Evolutionary conservation across 2,888 invertebrate genomes (phyloP).

Genomic region (Cephus pygmeus): DNA sequence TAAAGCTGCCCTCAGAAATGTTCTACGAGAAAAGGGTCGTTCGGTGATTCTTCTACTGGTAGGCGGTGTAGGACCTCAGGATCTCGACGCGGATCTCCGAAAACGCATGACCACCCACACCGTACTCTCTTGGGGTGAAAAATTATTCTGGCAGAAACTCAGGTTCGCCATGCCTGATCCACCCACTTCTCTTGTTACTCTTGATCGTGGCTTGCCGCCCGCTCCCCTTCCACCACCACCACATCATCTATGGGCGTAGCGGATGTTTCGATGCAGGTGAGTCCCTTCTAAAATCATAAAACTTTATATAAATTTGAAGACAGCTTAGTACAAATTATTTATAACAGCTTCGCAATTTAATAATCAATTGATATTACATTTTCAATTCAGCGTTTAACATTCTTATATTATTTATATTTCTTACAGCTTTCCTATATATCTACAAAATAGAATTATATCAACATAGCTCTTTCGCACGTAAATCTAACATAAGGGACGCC

Average conservation of each 20-base stretch:
- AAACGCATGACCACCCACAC: conserved; percentile 88
- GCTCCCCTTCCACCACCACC: conserved; percentile 70
- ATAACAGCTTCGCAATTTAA: not conserved
- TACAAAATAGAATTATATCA: too few species aligned
- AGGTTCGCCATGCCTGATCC: conserved; percentile 84
- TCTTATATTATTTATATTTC: not conserved
- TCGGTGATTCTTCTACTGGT: conserved; percentile 87
- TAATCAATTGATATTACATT: not conserved
- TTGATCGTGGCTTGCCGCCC: conserved; percentile 56
- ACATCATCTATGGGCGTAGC: conserved; percentile 81
- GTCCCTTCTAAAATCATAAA: conserved; percentile 35
- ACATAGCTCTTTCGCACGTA: not conserved
- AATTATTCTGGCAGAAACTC: conserved; percentile 93
- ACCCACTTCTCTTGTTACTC: conserved; percentile 28
- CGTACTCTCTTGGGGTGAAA: conserved; percentile 89
- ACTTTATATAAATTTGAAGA: not conserved
- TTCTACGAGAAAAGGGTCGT: conserved; percentile 83
- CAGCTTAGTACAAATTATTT: not conserved
- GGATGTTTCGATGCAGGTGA: conserved; percentile 81
- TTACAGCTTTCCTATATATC: not conserved
- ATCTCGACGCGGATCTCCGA: conserved; percentile 87
- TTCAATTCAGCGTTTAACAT: not conserved
- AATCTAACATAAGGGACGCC: not conserved
- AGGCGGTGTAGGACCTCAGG: conserved; percentile 85
- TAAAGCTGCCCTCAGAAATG: conserved; percentile 88